Evolutionary conservation across 2,797 vertebrate genomes (phyloP), one percentile per base, ranked within the genome.

Genomic region (Accipiter minullus): DNA sequence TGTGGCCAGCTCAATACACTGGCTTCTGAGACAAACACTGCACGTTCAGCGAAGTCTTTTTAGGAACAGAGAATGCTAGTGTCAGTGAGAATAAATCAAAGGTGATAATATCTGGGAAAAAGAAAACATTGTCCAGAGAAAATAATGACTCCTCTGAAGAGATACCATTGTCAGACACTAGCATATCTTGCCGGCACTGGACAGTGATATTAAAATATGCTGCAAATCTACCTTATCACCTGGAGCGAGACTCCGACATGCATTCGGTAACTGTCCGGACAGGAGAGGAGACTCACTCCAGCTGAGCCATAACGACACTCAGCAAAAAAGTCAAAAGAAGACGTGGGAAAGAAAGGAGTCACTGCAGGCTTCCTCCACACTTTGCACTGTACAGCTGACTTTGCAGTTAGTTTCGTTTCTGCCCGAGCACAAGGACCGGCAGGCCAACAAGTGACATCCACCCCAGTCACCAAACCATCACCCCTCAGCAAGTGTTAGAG

Each of bases 81-180:
- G 91, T 91, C 87, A 73, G 79, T 50, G n/a, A 79, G 73, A 94
- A 89, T 96, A 77, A 89, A 93, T 96, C 83, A 96, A 79, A 90
- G 31, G 10, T 94, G 95, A 96, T 94, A 93, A 62, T 48, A 95
- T 92, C 91, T 88, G 38, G 22, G 38, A 66, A 71, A 87, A 95
- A 42, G 11, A 62, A 72, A 88, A 59, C 38, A 73, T 27, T 64
- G 66, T 69, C 42, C 16, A 4, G 38, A 71, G 64, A 88, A 84
- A 92, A 93, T 71, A 90, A 80, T 88, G 44, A 50, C 79, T 68
- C 42, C 38, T 80, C 48, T 56, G 42, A 93, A 86, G n/a, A 91
- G 85, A 92, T 84, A 89, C 4, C 32, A 52, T 63, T 94, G 62
- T 87, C 83, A 95, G 63, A 76, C 74, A 72, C 69, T 15, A 82